Conservation (phyloP, 2,797 vertebrate species). For the Aeoliscus strigatus region DNA sequence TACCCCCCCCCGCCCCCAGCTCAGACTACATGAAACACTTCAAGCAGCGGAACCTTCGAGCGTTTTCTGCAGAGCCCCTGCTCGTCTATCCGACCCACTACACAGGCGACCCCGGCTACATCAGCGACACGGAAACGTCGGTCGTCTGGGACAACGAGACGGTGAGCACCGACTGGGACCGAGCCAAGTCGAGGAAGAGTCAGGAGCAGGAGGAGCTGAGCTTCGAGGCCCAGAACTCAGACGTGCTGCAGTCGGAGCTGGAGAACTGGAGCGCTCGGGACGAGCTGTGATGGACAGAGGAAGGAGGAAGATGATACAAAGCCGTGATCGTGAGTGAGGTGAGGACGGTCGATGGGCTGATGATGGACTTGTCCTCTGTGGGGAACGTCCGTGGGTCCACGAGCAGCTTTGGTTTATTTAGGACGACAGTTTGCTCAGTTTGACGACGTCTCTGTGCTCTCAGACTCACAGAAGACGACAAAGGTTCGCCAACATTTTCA, state of each 20-base stretch:
- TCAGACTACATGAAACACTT: constrained; percentile 85
- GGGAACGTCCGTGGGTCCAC: no score
- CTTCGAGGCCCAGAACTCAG: constrained; percentile 82
- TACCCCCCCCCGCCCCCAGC: no score
- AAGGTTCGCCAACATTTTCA: no score
- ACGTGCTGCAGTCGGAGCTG: constrained; percentile 84
- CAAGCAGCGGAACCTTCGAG: constrained; percentile 78
- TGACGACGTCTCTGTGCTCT: no score
- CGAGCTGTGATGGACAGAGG: constrained; percentile 77
- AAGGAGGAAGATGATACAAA: no score
- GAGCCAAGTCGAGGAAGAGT: constrained; percentile 85
- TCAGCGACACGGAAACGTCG: constrained; percentile 93
- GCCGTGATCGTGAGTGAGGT: no score
- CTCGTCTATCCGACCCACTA: constrained; percentile 91
- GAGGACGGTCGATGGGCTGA: no score
- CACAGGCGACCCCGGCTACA: constrained; percentile 85
- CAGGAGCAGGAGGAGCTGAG: constrained; percentile 83
- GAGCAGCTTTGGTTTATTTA: no score
- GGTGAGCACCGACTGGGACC: constrained; percentile 86
- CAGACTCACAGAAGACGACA: no score
- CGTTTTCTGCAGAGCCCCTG: constrained; percentile 89
- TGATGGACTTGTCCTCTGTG: no score
- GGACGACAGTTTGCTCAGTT: no score
- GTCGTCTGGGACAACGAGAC: constrained; percentile 88
- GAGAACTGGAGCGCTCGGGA: constrained; percentile 86